Evolutionary conservation across 1,140 invertebrate species (phyloP).

Genomic region (Cherax quadricarinatus): DNA sequence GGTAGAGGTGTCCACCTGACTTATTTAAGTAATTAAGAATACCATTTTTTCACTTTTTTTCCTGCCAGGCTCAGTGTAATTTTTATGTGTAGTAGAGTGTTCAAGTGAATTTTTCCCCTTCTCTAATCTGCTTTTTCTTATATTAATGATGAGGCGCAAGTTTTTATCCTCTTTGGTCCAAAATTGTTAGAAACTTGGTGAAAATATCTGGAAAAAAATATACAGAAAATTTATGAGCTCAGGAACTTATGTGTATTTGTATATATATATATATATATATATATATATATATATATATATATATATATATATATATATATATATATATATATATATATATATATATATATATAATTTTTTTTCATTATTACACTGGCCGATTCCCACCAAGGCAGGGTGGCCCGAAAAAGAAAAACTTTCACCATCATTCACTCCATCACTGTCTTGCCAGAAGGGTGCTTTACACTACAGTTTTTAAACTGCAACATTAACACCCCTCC

Average conservation of each 20-base stretch:
- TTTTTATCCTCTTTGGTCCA: constrained; percentile 2
- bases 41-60: neutral
- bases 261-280: too few relatives aligned
- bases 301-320: too few relatives aligned
- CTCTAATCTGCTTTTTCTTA: neutral
- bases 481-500: too few relatives aligned
- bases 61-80: neutral
- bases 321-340: too few relatives aligned
- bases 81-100: neutral
- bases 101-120: neutral
- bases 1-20: neutral
- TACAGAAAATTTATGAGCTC: neutral
- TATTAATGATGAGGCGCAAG: neutral
- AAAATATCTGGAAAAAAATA: neutral
- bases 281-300: too few relatives aligned
- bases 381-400: too few relatives aligned
- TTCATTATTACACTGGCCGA: too few relatives aligned
- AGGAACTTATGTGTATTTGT: neutral
- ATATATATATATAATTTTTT: too few relatives aligned
- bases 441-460: too few relatives aligned
- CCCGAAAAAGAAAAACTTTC: too few relatives aligned
- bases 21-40: constrained; percentile 21
- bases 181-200: neutral
- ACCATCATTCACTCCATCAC: too few relatives aligned
- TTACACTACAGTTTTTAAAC: too few relatives aligned